A percentile compares a stretch with the other conserved stretches of the same genome.
These are phyloP conservation scores for Bambusicola thoracicus DNA, from an alignment of 2,113 vertebrate genomes.

Conservation along the genomic window DNA sequence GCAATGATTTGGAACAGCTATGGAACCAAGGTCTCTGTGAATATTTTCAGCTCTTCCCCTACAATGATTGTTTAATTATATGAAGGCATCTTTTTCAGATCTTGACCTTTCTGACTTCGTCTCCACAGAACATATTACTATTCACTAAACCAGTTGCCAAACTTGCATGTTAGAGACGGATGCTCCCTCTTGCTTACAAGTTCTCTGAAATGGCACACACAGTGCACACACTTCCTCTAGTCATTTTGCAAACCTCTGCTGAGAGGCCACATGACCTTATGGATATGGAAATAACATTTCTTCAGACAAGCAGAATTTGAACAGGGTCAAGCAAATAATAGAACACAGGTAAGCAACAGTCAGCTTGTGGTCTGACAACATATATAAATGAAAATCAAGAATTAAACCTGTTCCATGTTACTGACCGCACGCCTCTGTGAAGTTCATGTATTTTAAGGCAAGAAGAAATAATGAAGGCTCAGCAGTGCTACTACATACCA, in stretches of 20 bases:
- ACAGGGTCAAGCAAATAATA: background rate
- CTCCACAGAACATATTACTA: background rate
- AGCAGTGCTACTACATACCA: background rate
- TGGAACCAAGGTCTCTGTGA: background rate
- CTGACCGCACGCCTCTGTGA: background rate
- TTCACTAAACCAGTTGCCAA: background rate
- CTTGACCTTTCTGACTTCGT: background rate
- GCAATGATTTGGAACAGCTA: constrained; percentile 59
- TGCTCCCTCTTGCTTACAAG: background rate
- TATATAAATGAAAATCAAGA: background rate
- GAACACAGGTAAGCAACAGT: background rate
- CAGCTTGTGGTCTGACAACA: background rate
- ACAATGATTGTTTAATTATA: background rate
- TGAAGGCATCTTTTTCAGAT: background rate
- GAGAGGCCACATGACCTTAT: background rate
- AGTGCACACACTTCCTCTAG: background rate
- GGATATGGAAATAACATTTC: background rate
- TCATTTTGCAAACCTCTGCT: background rate
- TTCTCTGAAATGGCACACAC: background rate
- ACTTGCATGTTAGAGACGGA: background rate
- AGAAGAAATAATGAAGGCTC: background rate
- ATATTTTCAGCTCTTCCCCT: background rate
- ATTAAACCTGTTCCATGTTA: background rate
- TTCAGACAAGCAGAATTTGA: background rate
- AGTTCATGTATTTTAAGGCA: background rate